Evolutionary conservation across 2,797 vertebrate species (phyloP).

Genomic region (Chaetophractus vellerosus): DNA sequence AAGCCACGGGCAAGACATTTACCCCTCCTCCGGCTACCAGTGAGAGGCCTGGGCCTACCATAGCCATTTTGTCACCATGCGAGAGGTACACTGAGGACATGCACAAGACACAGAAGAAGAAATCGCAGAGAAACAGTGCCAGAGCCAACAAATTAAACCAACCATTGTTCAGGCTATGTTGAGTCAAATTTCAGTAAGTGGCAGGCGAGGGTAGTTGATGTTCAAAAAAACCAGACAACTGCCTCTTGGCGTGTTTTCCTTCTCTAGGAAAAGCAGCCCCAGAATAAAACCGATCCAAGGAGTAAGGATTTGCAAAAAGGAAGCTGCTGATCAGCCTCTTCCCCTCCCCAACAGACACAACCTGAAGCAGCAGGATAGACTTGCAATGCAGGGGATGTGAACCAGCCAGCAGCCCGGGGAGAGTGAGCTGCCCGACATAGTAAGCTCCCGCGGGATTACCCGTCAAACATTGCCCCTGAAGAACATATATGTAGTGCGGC

Average conservation of each 20-base stretch:
- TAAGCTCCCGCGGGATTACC: not conserved
- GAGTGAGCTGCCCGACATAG: not conserved
- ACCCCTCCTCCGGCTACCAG: not conserved
- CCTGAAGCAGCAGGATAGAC: not conserved
- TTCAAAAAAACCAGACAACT: not conserved
- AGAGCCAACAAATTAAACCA: not conserved
- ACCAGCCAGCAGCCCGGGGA: fast-evolving
- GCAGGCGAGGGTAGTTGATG: not conserved
- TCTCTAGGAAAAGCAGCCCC: not conserved
- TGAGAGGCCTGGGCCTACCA: not conserved
- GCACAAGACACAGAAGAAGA: not conserved
- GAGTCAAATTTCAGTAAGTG: not conserved
- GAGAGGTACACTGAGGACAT: not conserved
- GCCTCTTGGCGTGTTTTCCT: not conserved
- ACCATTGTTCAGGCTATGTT: not conserved
- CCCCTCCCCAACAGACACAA: not conserved
- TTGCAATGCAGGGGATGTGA: not conserved
- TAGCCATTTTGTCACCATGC: not conserved
- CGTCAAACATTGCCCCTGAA: not conserved
- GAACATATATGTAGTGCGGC: not conserved
- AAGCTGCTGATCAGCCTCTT: not conserved
- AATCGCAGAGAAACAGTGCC: not conserved
- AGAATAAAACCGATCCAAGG: not conserved
- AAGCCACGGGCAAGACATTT: not conserved
- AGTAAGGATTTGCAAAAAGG: not conserved